Evolutionary conservation across 2,113 vertebrate genomes (phyloP), one percentile per base, ranked within the genome.

Genomic region (Acanthochromis polyacanthus): DNA sequence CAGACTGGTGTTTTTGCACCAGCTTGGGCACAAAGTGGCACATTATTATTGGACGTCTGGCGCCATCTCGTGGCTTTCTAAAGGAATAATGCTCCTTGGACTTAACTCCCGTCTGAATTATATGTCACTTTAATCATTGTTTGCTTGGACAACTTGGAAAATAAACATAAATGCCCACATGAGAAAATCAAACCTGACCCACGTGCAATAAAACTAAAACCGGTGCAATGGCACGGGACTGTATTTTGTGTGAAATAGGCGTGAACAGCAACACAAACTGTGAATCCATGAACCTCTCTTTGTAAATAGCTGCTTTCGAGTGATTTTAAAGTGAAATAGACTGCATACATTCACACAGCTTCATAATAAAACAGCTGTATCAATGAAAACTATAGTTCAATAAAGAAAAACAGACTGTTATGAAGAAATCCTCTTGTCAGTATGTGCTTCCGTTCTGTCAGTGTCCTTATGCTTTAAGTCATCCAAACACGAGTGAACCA

Each of bases 21-120:
- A 14, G 1, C 1, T 1, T 40, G 16, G 7, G 11, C 48, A 1
- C 55, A 2, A 22, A 23, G 10, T 16, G 11, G 4, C 15, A 3
- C 10, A 4, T 20, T 22, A 63, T 72, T 51, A 25, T 1, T 81
- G 53, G 68, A 63, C n/a, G 30, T 19, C 0, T 70, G 68, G 82
- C 85, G 85, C 90, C 90, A 81, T 62, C 92, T 80, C 0, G 66
- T 87, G 90, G 83, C 36, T 10, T 0, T 36, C 1, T 1, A 8
- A 19, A 6, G 5, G 46, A 17, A 51, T 10, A 14, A 23, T 16
- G 15, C 12, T 52, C 19, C 9, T 9, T 70, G 17, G 36, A 30
- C 14, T 25, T 12, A 30, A 30, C 4, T 22, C 55, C 12, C 8
- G 16, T 38, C 25, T 38, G 43, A 75, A 52, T 5, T 19, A 9